phyloP scores from a whole-genome alignment of 2,113 vertebrate genomes.

The Platichthys flesus region DNA sequence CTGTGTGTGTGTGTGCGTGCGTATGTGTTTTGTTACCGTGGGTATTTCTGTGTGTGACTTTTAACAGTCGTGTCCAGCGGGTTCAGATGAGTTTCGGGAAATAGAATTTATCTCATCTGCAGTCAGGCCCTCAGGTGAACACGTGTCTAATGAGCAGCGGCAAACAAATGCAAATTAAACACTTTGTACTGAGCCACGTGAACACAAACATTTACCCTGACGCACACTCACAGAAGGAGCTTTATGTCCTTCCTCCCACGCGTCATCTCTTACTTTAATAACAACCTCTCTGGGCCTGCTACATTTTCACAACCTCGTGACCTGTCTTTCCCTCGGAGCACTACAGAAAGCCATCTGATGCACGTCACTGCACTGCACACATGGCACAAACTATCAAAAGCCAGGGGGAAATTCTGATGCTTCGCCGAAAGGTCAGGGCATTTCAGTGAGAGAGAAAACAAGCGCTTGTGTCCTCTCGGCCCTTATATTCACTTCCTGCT shows the following conservation, averaged over 20 bases:
- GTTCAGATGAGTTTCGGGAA: slow-evolving; percentile 49
- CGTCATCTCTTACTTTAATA: slow-evolving; percentile 22
- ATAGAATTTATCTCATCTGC: slow-evolving; percentile 44
- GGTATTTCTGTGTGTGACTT: slow-evolving; percentile 6
- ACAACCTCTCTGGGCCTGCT: slow-evolving; percentile 9
- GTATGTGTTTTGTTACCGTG: slow-evolving; percentile 9
- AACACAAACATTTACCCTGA: slow-evolving; percentile 26
- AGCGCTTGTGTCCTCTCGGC: slow-evolving; percentile 60
- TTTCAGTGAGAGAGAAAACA: slow-evolving; percentile 73
- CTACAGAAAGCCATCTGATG: slow-evolving; percentile 35
- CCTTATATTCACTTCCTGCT: slow-evolving; percentile 71
- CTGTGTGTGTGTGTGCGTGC: slow-evolving; percentile 14
- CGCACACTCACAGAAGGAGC: slow-evolving; percentile 1
- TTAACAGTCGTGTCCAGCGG: slow-evolving; percentile 34
- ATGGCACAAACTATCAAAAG: slow-evolving; percentile 53
- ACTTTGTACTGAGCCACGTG: slow-evolving; percentile 1
- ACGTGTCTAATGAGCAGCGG: slow-evolving; percentile 26
- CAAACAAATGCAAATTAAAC: slow-evolving; percentile 46
- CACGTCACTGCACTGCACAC: slow-evolving; percentile 43
- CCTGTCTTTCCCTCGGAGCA: slow-evolving; percentile 5
- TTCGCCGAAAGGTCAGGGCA: slow-evolving; percentile 77
- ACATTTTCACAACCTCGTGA: slow-evolving; percentile 24
- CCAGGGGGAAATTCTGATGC: slow-evolving; percentile 68
- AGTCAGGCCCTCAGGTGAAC: slow-evolving; percentile 18
- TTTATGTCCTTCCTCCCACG: slow-evolving; percentile 7